These are phyloP conservation scores for Cactoblastis cactorum DNA, from an alignment of 2,888 invertebrate genomes.

Conservation along the genomic window DNA sequence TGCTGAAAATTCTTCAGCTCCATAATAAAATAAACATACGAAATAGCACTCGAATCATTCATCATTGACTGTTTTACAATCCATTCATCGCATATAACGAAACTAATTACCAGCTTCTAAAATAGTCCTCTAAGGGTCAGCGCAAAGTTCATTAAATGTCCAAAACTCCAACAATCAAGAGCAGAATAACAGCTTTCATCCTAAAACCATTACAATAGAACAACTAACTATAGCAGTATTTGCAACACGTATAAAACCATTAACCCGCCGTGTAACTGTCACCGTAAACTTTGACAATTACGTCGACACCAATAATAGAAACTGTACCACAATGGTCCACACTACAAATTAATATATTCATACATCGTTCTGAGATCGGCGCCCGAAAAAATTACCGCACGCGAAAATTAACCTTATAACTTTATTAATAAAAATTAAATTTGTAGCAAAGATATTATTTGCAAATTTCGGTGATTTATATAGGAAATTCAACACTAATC, in stretches of 20 bases:
- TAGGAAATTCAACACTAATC: slow-evolving; percentile 20
- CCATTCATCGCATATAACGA: slow-evolving; percentile 3
- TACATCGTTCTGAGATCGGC: slow-evolving; percentile 50
- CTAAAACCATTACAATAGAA: slow-evolving; percentile 56
- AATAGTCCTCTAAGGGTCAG: slow-evolving; percentile 34
- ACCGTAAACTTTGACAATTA: slow-evolving; percentile 68
- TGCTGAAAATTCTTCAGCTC: no score
- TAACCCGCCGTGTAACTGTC: slow-evolving; percentile 65
- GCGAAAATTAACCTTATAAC: slow-evolving; percentile 28
- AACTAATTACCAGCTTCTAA: not conserved
- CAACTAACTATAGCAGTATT: slow-evolving; percentile 47
- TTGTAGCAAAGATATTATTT: slow-evolving; percentile 12
- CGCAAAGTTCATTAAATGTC: slow-evolving; percentile 30
- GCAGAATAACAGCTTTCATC: slow-evolving; percentile 42
- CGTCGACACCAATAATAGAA: slow-evolving; percentile 65
- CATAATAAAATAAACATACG: no score
- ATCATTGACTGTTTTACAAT: no score
- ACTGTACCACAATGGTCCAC: slow-evolving; percentile 61
- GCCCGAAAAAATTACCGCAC: slow-evolving; percentile 37
- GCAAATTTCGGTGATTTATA: slow-evolving; percentile 6
- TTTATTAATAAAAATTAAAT: slow-evolving; percentile 24
- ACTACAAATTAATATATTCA: slow-evolving; percentile 75
- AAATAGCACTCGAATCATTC: not conserved
- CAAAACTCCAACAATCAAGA: slow-evolving; percentile 35
- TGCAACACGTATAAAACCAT: slow-evolving; percentile 60